phyloP scores from a whole-genome alignment of 2,797 vertebrate species.

The Notolabrus celidotus region DNA sequence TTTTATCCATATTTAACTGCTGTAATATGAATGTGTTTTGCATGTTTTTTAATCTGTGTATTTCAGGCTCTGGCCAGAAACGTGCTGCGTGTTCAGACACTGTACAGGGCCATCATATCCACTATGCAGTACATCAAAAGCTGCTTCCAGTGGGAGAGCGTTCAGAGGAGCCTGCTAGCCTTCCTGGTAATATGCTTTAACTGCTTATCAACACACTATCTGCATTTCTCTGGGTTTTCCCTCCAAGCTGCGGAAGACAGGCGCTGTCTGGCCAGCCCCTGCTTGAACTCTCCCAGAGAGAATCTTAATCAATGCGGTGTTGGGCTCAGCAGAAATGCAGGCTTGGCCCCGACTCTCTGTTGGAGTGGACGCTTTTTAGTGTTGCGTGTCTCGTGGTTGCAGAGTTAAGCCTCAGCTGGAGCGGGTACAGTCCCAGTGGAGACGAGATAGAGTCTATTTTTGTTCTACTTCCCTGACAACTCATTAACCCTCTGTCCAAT shows the following conservation, averaged over 20 bases:
- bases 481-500: slow-evolving; percentile 79
- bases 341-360: slow-evolving; percentile 59
- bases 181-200: slow-evolving; percentile 90
- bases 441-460: slow-evolving; percentile 75
- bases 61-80: slow-evolving; percentile 94
- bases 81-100: slow-evolving; percentile 90
- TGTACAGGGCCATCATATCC: slow-evolving; percentile 89
- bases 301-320: slow-evolving; percentile 72
- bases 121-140: slow-evolving; percentile 93
- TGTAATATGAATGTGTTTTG: slow-evolving; percentile 24
- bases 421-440: slow-evolving; percentile 75
- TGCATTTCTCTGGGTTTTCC: slow-evolving; percentile 61
- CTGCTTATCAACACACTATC: slow-evolving; percentile 66
- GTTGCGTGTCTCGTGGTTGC: slow-evolving; percentile 59
- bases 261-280: slow-evolving; percentile 66
- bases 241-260: slow-evolving; percentile 62
- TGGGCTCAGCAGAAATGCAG: slow-evolving; percentile 68
- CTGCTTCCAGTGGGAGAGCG: slow-evolving; percentile 98
- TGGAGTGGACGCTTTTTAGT: slow-evolving; percentile 53
- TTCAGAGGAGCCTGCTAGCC: slow-evolving; percentile 89
- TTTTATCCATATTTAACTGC: not conserved
- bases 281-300: slow-evolving; percentile 73
- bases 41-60: slow-evolving; percentile 32
- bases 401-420: slow-evolving; percentile 78
- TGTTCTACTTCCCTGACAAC: slow-evolving; percentile 75